These are phyloP conservation scores for Lamellibrachia columna DNA, from an alignment of 2,888 invertebrate species.

Conservation along the genomic window DNA sequence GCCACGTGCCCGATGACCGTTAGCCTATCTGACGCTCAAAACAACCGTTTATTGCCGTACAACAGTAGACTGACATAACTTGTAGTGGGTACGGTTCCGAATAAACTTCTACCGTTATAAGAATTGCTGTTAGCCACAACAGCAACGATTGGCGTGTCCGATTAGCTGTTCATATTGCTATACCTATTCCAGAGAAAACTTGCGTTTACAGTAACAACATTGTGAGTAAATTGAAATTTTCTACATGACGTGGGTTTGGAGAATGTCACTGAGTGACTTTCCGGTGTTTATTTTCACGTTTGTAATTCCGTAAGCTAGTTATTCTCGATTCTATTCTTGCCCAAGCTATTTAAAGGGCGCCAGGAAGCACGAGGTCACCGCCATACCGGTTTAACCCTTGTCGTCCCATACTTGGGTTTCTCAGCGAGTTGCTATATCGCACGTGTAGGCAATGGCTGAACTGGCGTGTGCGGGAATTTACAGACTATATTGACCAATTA, in stretches of 20 bases:
- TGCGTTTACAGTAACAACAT: not conserved
- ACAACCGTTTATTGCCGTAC: not conserved
- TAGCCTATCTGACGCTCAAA: not conserved
- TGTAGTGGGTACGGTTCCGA: not conserved
- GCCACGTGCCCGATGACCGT: not conserved
- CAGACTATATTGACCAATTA: not conserved
- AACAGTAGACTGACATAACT: not conserved
- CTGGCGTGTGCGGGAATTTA: not conserved
- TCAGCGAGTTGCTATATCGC: not conserved
- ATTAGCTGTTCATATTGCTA: not conserved
- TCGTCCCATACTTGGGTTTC: not conserved
- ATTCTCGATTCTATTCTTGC: not conserved
- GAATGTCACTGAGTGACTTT: not conserved
- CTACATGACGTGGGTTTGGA: not conserved
- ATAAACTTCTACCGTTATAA: not conserved
- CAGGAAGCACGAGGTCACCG: conserved; percentile 9
- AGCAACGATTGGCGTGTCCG: not conserved
- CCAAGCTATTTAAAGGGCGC: not conserved
- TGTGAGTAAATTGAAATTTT: not conserved
- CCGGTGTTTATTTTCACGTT: not conserved
- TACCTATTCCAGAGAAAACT: not conserved
- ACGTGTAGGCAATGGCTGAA: not conserved
- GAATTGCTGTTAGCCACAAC: not conserved
- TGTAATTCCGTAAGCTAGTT: not conserved
- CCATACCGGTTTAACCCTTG: not conserved